phyloP scores from a whole-genome alignment of 2,888 invertebrate genomes.

The Erebia aethiops region DNA sequence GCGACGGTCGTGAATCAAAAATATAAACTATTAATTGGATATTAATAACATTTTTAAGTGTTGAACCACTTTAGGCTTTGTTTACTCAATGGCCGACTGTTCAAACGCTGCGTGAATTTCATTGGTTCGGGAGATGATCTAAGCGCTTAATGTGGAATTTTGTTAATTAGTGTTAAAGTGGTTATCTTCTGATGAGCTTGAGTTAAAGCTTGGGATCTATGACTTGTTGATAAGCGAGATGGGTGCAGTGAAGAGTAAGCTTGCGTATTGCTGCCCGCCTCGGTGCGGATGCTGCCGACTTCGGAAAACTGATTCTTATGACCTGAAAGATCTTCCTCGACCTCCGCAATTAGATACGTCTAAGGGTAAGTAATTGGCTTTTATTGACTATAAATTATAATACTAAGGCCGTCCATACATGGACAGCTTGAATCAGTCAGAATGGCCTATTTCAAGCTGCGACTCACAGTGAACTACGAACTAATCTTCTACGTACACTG shows the following conservation, averaged over 20 bases:
- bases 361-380: conserved; percentile 56
- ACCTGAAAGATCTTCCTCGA: conserved; percentile 68
- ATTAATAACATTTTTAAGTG: conserved; percentile 41
- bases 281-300: conserved; percentile 57
- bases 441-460: too few relatives aligned
- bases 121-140: conserved; percentile 56
- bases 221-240: conserved; percentile 45
- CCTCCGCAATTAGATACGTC: conserved; percentile 62
- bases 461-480: too few relatives aligned
- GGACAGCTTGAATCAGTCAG: too few relatives aligned
- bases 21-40: conserved; percentile 37
- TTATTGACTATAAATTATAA: too few relatives aligned
- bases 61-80: conserved; percentile 53
- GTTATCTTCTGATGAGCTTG: conserved; percentile 37
- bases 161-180: conserved; percentile 55
- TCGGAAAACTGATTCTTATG: conserved; percentile 59
- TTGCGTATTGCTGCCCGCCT: conserved; percentile 54
- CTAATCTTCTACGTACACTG: too few relatives aligned
- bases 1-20: conserved; percentile 47
- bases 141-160: conserved; percentile 52
- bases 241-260: conserved; percentile 69
- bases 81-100: conserved; percentile 62
- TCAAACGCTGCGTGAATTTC: conserved; percentile 47
- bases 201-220: conserved; percentile 26
- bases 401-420: too few relatives aligned